Evolutionary conservation across 2,888 invertebrate species (phyloP).

Genomic region (Lepidocyrtoides sp.): DNA sequence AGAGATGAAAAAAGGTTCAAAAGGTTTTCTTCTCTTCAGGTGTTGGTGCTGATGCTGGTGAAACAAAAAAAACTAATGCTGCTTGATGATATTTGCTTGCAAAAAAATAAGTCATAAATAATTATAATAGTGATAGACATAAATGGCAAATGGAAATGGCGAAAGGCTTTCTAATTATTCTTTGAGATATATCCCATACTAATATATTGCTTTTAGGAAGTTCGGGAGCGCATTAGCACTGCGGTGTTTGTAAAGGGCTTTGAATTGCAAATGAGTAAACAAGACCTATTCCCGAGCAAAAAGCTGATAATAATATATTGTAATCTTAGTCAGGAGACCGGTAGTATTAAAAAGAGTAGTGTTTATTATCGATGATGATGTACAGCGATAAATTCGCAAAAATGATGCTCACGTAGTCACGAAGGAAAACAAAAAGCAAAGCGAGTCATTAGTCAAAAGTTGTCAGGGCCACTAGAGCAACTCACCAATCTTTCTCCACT

Average conservation of each 20-base stretch:
- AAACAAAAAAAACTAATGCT: background rate
- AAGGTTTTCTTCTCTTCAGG: background rate
- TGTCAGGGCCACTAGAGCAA: slow-evolving; percentile 72
- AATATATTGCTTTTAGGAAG: slow-evolving; percentile 52
- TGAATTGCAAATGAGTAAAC: slow-evolving; percentile 61
- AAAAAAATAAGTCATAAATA: slow-evolving; percentile 50
- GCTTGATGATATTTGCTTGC: slow-evolving; percentile 2
- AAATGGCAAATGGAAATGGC: slow-evolving; percentile 59
- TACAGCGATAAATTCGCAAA: slow-evolving; percentile 59
- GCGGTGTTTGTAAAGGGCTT: slow-evolving; percentile 51
- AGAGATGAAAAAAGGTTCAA: background rate
- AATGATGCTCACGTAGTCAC: slow-evolving; percentile 61
- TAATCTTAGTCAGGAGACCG: slow-evolving; percentile 24
- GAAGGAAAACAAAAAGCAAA: slow-evolving; percentile 43
- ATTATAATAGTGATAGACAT: slow-evolving; percentile 47
- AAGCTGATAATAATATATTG: background rate
- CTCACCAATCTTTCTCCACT: slow-evolving; percentile 64
- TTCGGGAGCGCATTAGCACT: slow-evolving; percentile 53
- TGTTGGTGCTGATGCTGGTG: background rate
- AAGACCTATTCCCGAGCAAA: background rate
- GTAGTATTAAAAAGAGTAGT: slow-evolving; percentile 35
- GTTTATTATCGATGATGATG: slow-evolving; percentile 60
- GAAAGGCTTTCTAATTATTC: slow-evolving; percentile 52
- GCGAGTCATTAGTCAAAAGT: slow-evolving; percentile 72
- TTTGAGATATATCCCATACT: background rate